Base-by-base conservation (phyloP, 2,797 vertebrate species). In the Danio tinwini region DNA sequence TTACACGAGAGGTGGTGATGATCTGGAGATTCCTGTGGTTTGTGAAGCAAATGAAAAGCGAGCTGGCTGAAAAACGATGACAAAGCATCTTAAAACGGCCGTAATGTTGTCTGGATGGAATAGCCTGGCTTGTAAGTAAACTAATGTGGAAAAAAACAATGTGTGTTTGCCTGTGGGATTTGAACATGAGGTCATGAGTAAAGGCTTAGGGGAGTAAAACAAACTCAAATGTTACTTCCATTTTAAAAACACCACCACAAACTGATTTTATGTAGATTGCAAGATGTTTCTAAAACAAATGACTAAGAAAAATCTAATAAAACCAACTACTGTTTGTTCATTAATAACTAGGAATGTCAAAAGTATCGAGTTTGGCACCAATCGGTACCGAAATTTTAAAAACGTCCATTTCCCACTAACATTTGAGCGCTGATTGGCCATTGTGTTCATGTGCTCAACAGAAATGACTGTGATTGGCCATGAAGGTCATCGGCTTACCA, bases 1-100 rank as follows among this genome's bases (percentile, higher is more conserved):
- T 63, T 72, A 40, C 50, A 80, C 12, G 64, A 44, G 65, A 72
- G 58, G 62, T 50, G 72, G 76, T 64, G 53, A 73, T 62, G 47
- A 62, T 16, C 13, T 61, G 58, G 7, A 53, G 45, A 29, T 64
- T 50, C 47, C 50, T 70, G 56, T 71, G 74, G 52, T 17, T 80
- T 53, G 59, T 63, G 12, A 63, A 55, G 17, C 52, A 42, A 73
- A 73, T 73, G 68, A 72, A 52, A 65, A 40, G 17, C 10, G n/a
- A 74, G 45, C 10, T 16, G 72, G 45, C 40, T 61, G 17, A 16
- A 13, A 55, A 77, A 76, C 12, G 16, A 73, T 7, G 44, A 63
- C 4, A 47, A 56, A 59, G 19, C 17, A 76, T 64, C 16, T 69
- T 52, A 29, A 70, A 45, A n/a, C 6, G 11, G n/a, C 16, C 3